Percentiles rank a stretch among this genome's conserved stretches.
Conservation (phyloP, 2,888 invertebrate genomes). For the Drosophila silvestris region DNA sequence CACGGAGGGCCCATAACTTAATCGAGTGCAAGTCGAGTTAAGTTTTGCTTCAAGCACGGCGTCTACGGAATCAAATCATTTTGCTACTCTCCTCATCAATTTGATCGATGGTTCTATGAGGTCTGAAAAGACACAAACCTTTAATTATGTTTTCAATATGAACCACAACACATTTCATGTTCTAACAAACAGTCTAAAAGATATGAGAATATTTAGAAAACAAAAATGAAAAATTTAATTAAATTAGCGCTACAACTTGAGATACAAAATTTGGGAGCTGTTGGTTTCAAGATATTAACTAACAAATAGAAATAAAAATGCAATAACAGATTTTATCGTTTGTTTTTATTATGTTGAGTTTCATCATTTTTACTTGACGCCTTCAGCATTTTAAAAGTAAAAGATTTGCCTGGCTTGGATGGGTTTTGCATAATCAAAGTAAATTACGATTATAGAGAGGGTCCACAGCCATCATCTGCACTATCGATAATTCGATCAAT, state of each 20-base stretch:
- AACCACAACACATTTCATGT: background rate
- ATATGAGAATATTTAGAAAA: background rate
- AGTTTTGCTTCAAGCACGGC: background rate
- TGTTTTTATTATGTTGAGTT: background rate
- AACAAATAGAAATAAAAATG: background rate
- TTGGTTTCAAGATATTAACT: background rate
- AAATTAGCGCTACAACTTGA: background rate
- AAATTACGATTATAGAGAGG: background rate
- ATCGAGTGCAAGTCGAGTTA: conserved; percentile 27
- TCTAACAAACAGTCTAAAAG: background rate
- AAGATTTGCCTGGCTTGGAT: too few species aligned
- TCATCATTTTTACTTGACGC: background rate
- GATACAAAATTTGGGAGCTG: background rate
- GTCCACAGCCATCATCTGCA: background rate
- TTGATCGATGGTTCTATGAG: conserved; percentile 48
- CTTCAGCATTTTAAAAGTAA: background rate
- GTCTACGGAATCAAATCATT: conserved; percentile 41
- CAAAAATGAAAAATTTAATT: background rate
- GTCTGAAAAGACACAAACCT: conserved; percentile 9
- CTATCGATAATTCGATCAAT: conserved; percentile 30
- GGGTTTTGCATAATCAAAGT: background rate
- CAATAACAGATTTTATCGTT: background rate
- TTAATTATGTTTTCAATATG: conserved; percentile 9
- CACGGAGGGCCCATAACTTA: conserved; percentile 27
- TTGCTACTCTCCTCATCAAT: conserved; percentile 13